phyloP scores from a whole-genome alignment of 2,888 invertebrate species.

The Phorcus lineatus region DNA sequence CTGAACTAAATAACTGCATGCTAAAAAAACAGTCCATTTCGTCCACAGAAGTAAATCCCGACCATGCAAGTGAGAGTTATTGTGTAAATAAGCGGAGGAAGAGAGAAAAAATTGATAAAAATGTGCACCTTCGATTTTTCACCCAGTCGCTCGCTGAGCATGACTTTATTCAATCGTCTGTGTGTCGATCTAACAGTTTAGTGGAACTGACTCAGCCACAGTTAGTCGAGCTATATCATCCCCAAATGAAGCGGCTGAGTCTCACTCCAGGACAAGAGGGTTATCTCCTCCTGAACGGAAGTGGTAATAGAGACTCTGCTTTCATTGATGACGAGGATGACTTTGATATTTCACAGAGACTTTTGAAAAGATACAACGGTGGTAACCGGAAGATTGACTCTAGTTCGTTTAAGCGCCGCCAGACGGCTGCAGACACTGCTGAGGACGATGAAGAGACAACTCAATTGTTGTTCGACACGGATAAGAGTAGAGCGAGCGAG shows the following conservation, averaged over 20 bases:
- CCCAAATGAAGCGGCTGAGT: constrained; percentile 50
- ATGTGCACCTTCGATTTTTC: constrained; percentile 35
- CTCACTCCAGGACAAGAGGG: constrained; percentile 57
- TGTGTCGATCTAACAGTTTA: constrained; percentile 54
- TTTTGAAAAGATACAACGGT: neutral
- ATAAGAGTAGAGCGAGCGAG: neutral
- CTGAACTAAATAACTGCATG: neutral
- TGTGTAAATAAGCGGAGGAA: neutral
- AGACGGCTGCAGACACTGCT: neutral
- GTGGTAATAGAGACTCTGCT: constrained; percentile 30
- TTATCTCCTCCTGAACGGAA: constrained; percentile 50
- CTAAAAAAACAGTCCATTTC: neutral
- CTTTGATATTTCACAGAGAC: neutral
- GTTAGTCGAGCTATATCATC: constrained; percentile 41
- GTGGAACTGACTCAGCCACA: constrained; percentile 55
- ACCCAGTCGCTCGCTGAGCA: constrained; percentile 34
- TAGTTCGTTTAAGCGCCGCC: constrained; percentile 1
- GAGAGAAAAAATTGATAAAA: constrained; percentile 33
- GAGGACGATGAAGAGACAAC: constrained; percentile 27
- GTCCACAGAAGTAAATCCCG: neutral
- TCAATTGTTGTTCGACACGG: neutral
- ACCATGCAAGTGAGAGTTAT: neutral
- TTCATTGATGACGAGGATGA: constrained; percentile 52
- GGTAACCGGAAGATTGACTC: neutral
- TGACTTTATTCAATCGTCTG: constrained; percentile 25